Evolutionary conservation across 2,888 invertebrate genomes (phyloP).

Genomic region (Dyspetes luteomarginatus): DNA sequence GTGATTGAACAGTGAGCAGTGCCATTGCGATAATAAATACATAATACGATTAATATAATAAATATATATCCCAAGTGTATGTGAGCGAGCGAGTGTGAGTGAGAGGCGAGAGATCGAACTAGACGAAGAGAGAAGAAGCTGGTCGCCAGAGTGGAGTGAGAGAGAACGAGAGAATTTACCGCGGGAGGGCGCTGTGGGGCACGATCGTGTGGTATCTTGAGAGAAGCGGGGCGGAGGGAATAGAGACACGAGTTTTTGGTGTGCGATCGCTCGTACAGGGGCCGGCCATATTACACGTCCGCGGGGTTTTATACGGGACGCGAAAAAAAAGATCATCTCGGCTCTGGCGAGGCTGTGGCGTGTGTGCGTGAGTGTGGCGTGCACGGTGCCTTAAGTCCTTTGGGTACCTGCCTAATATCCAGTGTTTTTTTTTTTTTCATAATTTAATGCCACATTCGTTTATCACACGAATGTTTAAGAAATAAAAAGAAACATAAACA

Average conservation of each 20-base stretch:
- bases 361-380: slow-evolving; percentile 34
- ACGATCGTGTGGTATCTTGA: slow-evolving; percentile 17
- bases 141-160: slow-evolving; percentile 31
- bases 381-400: slow-evolving; percentile 53
- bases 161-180: slow-evolving; percentile 10
- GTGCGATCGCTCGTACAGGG: slow-evolving; percentile 65
- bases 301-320: slow-evolving; percentile 63
- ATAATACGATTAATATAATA: not conserved
- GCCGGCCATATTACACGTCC: slow-evolving; percentile 76
- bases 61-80: not conserved
- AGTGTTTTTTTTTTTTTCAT: not conserved
- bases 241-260: slow-evolving; percentile 65
- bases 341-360: not conserved
- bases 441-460: not conserved
- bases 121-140: slow-evolving; percentile 35
- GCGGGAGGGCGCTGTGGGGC: slow-evolving; percentile 42
- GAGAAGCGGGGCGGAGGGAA: slow-evolving; percentile 35
- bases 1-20: not conserved
- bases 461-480: slow-evolving; percentile 18
- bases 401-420: slow-evolving; percentile 24
- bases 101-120: slow-evolving; percentile 31
- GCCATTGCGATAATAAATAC: slow-evolving; percentile 24
- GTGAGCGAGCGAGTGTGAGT: slow-evolving; percentile 17
- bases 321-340: slow-evolving; percentile 50
- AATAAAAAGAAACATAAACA: slow-evolving; percentile 32